These are phyloP conservation scores for Myrmecobius fasciatus DNA, from an alignment of 2,113 vertebrate genomes.

Conservation along the genomic window DNA sequence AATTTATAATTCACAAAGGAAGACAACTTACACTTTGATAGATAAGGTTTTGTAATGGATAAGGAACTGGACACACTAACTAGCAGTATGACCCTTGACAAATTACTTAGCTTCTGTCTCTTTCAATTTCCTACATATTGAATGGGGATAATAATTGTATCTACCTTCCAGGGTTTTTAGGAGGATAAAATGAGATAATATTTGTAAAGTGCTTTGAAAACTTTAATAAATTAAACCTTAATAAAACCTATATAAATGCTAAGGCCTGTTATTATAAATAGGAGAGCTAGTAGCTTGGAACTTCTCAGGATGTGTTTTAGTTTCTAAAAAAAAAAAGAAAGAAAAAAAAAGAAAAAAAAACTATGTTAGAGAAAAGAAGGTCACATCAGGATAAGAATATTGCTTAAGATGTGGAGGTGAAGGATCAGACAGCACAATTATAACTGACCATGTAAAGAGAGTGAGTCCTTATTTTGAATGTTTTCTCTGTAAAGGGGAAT, in stretches of 20 bases:
- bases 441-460: background rate
- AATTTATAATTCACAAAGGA: background rate
- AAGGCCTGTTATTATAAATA: background rate
- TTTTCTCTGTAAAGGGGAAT: background rate
- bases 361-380: too few species aligned
- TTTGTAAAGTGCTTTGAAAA: background rate
- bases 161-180: background rate
- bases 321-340: background rate
- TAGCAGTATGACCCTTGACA: background rate
- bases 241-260: background rate
- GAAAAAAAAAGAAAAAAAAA: too few species aligned
- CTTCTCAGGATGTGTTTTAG: background rate
- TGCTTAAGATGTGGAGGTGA: background rate
- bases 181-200: background rate
- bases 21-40: background rate
- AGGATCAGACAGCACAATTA: background rate
- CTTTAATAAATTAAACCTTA: background rate
- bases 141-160: background rate
- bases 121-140: background rate
- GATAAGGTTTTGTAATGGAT: background rate
- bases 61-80: background rate
- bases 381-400: background rate
- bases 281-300: background rate
- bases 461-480: background rate
- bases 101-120: background rate